phyloP scores from a whole-genome alignment of 1,140 invertebrate genomes.

The Drosophila elegans region DNA sequence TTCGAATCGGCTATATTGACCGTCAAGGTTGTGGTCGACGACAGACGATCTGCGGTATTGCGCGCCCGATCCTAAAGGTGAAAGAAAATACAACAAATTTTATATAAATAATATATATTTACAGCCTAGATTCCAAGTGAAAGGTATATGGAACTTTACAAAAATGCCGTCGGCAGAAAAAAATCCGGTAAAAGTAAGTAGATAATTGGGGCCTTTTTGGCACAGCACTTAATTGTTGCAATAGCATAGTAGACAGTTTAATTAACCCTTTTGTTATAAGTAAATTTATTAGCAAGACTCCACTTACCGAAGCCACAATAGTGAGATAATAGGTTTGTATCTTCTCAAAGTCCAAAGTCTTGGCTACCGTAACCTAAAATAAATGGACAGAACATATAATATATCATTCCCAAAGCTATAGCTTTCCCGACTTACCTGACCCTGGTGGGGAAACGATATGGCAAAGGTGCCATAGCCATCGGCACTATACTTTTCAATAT shows the following conservation, averaged over 20 bases:
- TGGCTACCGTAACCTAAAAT: conserved; percentile 91
- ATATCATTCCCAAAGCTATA: not conserved
- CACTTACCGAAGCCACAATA: conserved; percentile 95
- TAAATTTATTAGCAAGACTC: conserved; percentile 27
- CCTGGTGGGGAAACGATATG: conserved; percentile 95
- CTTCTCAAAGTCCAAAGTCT: conserved; percentile 94
- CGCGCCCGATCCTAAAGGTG: conserved; percentile 91
- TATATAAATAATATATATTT: not conserved
- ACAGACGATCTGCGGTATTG: conserved; percentile 90
- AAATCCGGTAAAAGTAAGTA: conserved; percentile 16
- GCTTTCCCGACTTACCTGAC: conserved; percentile 86
- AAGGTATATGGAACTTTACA: conserved; percentile 1
- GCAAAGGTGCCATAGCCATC: conserved; percentile 93
- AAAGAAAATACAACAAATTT: too few species aligned
- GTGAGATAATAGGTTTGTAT: conserved; percentile 95
- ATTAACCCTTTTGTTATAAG: conserved; percentile 30
- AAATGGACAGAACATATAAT: not conserved
- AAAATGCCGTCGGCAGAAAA: conserved; percentile 1
- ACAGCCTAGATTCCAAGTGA: conserved; percentile 6
- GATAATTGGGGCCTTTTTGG: conserved; percentile 17
- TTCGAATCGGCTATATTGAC: conserved; percentile 95
- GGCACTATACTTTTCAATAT: conserved; percentile 88
- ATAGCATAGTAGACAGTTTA: conserved; percentile 8
- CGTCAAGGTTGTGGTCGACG: conserved; percentile 93
- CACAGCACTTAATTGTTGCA: conserved; percentile 12